phyloP scores from a whole-genome alignment of 2,113 vertebrate species.

The Anoura caudifer region DNA sequence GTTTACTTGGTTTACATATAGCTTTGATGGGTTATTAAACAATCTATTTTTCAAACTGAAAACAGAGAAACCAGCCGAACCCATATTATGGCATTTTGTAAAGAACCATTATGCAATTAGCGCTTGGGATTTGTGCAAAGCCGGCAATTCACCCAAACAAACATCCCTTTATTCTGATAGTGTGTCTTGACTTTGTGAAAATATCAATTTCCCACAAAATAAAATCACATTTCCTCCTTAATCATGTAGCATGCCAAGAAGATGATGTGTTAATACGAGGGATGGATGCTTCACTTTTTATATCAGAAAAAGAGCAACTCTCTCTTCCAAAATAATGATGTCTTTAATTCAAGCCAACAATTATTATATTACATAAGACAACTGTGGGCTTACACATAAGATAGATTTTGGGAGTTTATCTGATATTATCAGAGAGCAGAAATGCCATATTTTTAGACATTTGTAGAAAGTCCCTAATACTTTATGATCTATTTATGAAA shows the following conservation, averaged over 20 bases:
- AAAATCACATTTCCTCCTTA: conserved; percentile 34
- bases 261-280: background rate
- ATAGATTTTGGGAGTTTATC: background rate
- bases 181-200: conserved; percentile 46
- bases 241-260: background rate
- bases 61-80: conserved; percentile 80
- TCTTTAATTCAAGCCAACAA: conserved; percentile 31
- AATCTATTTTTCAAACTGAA: conserved; percentile 85
- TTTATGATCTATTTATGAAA: background rate
- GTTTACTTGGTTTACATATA: conserved; percentile 85
- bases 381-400: background rate
- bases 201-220: conserved; percentile 28
- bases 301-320: conserved; percentile 14
- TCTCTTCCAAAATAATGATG: conserved; percentile 34
- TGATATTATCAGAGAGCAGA: background rate
- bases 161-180: conserved; percentile 48
- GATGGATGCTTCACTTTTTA: background rate
- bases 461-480: background rate
- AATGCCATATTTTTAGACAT: background rate
- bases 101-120: conserved; percentile 83
- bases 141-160: conserved; percentile 75
- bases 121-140: conserved; percentile 67
- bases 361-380: conserved; percentile 30
- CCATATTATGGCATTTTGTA: conserved; percentile 78
- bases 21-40: conserved; percentile 89